phyloP scores from a whole-genome alignment of 2,113 vertebrate species.

The Morone chrysops region DNA sequence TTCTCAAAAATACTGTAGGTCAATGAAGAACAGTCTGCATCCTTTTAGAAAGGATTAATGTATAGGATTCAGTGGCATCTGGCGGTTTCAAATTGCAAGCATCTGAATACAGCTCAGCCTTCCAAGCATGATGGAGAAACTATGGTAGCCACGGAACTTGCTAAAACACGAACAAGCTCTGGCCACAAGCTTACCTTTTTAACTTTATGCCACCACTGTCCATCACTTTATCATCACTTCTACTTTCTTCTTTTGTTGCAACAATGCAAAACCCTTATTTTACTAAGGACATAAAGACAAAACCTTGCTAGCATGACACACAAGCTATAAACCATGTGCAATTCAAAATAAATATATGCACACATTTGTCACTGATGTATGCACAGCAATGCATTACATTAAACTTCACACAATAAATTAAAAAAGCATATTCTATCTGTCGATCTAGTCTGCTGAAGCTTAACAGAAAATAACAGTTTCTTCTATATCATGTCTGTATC shows the following conservation, averaged over 20 bases:
- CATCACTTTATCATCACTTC: no score
- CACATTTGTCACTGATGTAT: neutral
- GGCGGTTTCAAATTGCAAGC: no score
- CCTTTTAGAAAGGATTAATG: neutral
- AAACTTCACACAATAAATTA: neutral
- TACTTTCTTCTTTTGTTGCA: neutral
- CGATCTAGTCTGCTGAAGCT: neutral
- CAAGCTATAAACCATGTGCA: neutral
- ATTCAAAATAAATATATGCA: neutral
- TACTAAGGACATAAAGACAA: neutral
- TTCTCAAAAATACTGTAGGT: constrained; percentile 18
- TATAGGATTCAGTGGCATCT: no score
- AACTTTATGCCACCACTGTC: no score
- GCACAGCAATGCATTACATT: neutral
- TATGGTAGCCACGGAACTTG: no score
- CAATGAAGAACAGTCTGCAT: constrained; percentile 24
- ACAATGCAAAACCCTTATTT: neutral
- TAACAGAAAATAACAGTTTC: neutral
- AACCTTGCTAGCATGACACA: neutral
- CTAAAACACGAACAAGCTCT: no score
- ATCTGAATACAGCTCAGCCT: no score
- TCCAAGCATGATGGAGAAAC: no score
- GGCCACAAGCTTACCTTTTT: no score
- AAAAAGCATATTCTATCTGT: neutral
- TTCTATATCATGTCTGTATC: neutral